Base-by-base conservation (phyloP, 2,113 vertebrate species). In the Pelusios castaneus region DNA sequence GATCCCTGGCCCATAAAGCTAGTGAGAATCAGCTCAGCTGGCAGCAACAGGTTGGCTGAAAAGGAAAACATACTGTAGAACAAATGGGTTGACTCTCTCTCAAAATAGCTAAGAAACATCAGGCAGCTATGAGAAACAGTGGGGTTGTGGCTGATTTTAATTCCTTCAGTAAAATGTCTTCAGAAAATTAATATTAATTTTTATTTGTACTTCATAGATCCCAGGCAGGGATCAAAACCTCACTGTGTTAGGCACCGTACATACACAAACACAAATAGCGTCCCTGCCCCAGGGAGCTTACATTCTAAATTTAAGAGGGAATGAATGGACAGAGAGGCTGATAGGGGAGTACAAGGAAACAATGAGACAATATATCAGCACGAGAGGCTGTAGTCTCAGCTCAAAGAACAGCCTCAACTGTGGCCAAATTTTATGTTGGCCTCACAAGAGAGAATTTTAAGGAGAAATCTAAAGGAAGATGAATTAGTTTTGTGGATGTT, bases 31-130 rank as follows among this genome's bases (percentile, higher is more conserved):
- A 38, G 21, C 19, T 70, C 63, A 70, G 34, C 9, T 70, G n/a
- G n/a, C 63, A 38, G 63, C 63, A 70, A 19, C 19, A 70, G 19
- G 17, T 70, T 70, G 63, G 19, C 34, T 70, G n/a, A 70, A 38
- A 70, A 38, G 47, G 21, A 41, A n/a, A 19, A 14, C 0, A 0
- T 1, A 13, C 12, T 45, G 81, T 80, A 76, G 4, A 51, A 31
- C 8, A 56, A 77, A 8, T 21, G 38, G 47, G 43, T 11, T 11
- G 58, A 76, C 49, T 54, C 89, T 6, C 84, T 34, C 81, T 80
- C 45, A 55, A 31, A 60, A 73, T 17, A 27, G 16, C 19, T 38
- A 7, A 27, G 31, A 58, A 51, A 77, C 77, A 79, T 77, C 45
- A 91, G 16, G 1, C 45, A 76, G 10, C 25, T 41, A 52, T 6